Base-by-base conservation (phyloP, 2,888 invertebrate species). In the Cabera pusaria region DNA sequence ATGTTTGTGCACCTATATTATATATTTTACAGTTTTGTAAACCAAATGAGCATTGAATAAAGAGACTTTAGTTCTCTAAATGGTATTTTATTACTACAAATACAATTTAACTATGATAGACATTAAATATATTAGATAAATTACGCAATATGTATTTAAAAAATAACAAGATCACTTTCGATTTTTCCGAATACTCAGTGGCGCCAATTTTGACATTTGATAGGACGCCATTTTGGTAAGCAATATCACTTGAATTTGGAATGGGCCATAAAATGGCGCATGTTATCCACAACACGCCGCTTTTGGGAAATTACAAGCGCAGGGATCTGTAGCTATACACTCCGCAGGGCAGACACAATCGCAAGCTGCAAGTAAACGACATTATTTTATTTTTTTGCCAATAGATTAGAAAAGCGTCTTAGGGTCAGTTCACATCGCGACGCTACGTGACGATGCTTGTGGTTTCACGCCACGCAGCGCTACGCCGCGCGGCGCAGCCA, bases 321-420 rank as follows among this genome's bases (percentile, higher is more conserved):
- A 87, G 0, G 87, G 85, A 25, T 86, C 78, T n/a, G 73, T 81
- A 17, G 74, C 62, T 50, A 87, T 83, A 50, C 87, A 86, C 51
- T 80, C 64, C 6, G 80, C 69, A 0, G 87, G 85, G 39, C 85
- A 84, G 1, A 62, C 65, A 56, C 87, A 88, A 33, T 68, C 56
- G 48, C 87, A 88, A 14, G 86, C 87, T 88, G 72, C 8, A 72
- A 73, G 5, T 17, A 29, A 33, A 42, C n/a, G n/a, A n/a, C n/a
- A n/a, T n/a, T n/a, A n/a, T n/a, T n/a, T n/a, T n/a, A n/a, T n/a
- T n/a, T n/a, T n/a, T n/a, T n/a, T n/a, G n/a, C n/a, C n/a, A n/a
- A n/a, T n/a, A n/a, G n/a, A n/a, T n/a, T n/a, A n/a, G n/a, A n/a
- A n/a, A n/a, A n/a, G n/a, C n/a, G n/a, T n/a, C n/a, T n/a, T n/a